phyloP scores from a whole-genome alignment of 2,113 vertebrate species.

The Pelecanus crispus region DNA sequence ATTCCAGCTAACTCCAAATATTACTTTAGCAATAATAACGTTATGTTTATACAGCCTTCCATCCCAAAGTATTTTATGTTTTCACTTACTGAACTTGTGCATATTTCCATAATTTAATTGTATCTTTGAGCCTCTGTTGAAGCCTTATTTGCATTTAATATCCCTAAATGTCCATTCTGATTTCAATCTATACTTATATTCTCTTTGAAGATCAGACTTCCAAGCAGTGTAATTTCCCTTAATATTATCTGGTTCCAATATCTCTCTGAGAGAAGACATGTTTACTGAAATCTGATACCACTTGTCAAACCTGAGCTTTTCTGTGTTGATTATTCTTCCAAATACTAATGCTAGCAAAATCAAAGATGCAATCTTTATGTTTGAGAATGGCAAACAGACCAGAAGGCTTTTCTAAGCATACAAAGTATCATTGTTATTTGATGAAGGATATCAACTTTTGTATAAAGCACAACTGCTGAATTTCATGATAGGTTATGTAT shows the following conservation, averaged over 20 bases:
- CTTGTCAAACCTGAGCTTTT: constrained; percentile 32
- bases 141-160: constrained; percentile 47
- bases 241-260: constrained; percentile 26
- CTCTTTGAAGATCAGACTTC: constrained; percentile 28
- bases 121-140: background rate
- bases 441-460: background rate
- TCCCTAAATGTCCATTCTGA: constrained; percentile 15
- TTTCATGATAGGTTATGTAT: background rate
- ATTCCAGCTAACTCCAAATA: background rate
- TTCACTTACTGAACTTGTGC: background rate
- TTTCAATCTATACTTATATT: background rate
- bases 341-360: background rate
- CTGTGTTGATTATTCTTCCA: constrained; percentile 24
- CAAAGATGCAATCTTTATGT: background rate
- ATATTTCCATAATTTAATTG: constrained; percentile 27
- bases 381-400: background rate
- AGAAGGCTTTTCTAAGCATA: background rate
- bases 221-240: constrained; percentile 18
- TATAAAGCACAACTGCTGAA: background rate
- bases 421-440: background rate
- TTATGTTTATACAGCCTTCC: background rate
- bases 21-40: background rate
- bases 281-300: constrained; percentile 20
- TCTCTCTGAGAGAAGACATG: background rate
- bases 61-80: background rate